Evolutionary conservation across 2,888 invertebrate species (phyloP), one percentile per base, ranked within the genome.

Genomic region (Stenolophus ochropezus): DNA sequence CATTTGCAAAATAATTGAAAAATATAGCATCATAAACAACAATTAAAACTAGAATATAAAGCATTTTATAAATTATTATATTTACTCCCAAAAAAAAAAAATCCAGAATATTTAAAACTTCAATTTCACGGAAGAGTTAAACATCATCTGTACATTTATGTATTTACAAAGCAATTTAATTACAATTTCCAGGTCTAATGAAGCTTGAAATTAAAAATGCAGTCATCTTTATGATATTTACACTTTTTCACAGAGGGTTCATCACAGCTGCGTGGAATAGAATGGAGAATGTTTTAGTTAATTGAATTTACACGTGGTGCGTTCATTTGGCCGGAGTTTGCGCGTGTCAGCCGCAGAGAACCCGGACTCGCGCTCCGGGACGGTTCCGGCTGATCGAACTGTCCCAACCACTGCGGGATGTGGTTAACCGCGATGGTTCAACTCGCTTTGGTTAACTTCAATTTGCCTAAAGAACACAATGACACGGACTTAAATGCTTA

Each of bases 181-280:
- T 74, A 74, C 49, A 74, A 74, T 73, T 73, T 47, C 25, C 73
- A 27, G 27, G 5, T 74, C 74, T 74, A 74, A 74, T 74, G 74
- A 74, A 74, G 27, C 49, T 11, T 74, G 74, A 74, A 74, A 74
- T 74, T 74, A 74, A 74, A 74, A 74, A 74, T 74, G 74, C 74
- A 74, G 51, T 74, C 53, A 51, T 74, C 74, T 49, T 74, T 23
- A 27, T 25, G 25, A 23, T 74, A 53, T 74, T 74, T 74, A 53
- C 53, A 73, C 14, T 51, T 51, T 47, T 51, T 51, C 73, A 11
- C 73, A 73, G n/a, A 73, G 6, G 21, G 23, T 53, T 14, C 20
- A 74, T 74, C 23, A 49, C 21, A 47, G 47, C 25, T n/a, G 23
- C 16, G 11, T 4, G 8, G 23, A 8, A 74, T 18, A 71, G 42